These are phyloP conservation scores for Chalcosyrphus nemorum DNA, from an alignment of 2,888 invertebrate genomes.

Conservation along the genomic window DNA sequence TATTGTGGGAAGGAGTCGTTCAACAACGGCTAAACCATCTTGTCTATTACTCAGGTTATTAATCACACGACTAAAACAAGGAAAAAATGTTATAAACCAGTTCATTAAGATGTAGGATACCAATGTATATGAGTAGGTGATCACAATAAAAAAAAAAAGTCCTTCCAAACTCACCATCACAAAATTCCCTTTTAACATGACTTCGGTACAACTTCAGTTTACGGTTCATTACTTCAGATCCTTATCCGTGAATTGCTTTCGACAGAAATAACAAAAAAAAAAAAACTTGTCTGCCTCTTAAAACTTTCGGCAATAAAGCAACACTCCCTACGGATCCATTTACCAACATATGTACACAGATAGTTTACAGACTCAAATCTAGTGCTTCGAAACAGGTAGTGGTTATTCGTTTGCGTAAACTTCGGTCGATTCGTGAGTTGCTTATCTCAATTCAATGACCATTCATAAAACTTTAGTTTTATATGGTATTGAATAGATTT, in stretches of 20 bases:
- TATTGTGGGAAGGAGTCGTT: no score
- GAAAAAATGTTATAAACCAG: no score
- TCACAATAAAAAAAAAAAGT: not conserved
- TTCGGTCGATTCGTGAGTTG: not conserved
- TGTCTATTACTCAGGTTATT: no score
- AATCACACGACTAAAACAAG: no score
- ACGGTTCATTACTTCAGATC: conserved; percentile 7
- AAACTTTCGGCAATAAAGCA: not conserved
- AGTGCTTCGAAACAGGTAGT: conserved; percentile 14
- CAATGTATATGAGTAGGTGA: not conserved
- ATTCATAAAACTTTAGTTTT: not conserved
- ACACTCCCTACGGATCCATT: not conserved
- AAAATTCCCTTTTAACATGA: not conserved
- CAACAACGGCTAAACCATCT: no score
- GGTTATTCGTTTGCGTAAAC: conserved; percentile 1
- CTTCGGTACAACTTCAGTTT: not conserved
- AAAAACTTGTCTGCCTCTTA: not conserved
- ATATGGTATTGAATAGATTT: not conserved
- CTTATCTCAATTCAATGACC: conserved; percentile 3
- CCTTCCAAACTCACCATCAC: not conserved
- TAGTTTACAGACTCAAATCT: not conserved
- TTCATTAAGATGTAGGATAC: no score
- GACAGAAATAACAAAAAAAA: not conserved
- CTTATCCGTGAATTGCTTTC: not conserved
- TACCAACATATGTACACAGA: not conserved